Evolutionary conservation across 2,797 vertebrate species (phyloP).

Genomic region (Leucoraja ocellata): DNA sequence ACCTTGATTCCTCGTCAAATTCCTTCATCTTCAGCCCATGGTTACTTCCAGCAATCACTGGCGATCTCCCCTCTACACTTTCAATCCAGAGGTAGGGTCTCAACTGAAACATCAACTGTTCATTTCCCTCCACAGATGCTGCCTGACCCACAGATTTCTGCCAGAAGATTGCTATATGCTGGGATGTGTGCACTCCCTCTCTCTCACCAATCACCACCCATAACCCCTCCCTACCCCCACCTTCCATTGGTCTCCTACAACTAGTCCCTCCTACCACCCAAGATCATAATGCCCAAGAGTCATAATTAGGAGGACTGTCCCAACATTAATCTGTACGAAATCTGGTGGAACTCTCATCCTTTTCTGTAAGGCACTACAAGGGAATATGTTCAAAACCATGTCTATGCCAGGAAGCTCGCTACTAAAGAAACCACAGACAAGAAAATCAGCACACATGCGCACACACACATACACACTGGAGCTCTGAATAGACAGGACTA

Average conservation of each 20-base stretch:
- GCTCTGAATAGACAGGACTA: constrained; percentile 77
- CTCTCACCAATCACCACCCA: not conserved
- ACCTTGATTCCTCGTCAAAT: too few species aligned
- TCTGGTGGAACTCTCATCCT: constrained; percentile 49
- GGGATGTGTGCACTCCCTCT: not conserved
- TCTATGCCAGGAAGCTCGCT: constrained; percentile 62
- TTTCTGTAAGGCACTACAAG: constrained; percentile 98
- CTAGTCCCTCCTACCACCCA: not conserved
- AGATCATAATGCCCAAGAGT: not conserved
- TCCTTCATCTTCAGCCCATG: too few species aligned
- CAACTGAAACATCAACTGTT: too few species aligned
- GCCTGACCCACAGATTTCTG: too few species aligned
- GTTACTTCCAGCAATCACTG: too few species aligned
- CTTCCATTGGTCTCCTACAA: not conserved
- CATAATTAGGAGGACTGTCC: not conserved
- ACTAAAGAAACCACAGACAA: constrained; percentile 65
- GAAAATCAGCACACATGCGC: constrained; percentile 57
- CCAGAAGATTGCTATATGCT: too few species aligned
- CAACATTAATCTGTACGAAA: not conserved
- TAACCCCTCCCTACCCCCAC: not conserved
- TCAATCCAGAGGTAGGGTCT: too few species aligned
- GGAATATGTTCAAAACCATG: constrained; percentile 77
- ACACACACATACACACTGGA: constrained; percentile 43
- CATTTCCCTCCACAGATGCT: too few species aligned
- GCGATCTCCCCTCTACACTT: too few species aligned